phyloP scores from a whole-genome alignment of 1,140 invertebrate species.

The Pissodes strobi region DNA sequence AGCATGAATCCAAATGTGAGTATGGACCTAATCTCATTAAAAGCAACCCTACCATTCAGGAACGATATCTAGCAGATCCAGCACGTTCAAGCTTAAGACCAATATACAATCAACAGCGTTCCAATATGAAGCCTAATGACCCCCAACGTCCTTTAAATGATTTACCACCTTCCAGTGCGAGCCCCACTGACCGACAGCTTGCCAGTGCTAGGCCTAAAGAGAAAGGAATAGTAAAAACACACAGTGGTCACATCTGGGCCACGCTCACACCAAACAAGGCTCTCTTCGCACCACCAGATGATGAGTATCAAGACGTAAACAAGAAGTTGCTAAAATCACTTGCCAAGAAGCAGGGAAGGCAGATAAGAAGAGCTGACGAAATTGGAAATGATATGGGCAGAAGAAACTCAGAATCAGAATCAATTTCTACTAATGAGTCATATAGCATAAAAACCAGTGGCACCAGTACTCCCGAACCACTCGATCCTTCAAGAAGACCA shows the following conservation, averaged over 20 bases:
- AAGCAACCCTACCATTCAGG: not conserved
- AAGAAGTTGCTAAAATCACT: constrained; percentile 31
- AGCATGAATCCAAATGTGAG: constrained; percentile 47
- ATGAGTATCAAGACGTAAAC: constrained; percentile 15
- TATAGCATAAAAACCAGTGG: not conserved
- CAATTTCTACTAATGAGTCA: constrained; percentile 19
- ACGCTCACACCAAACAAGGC: constrained; percentile 47
- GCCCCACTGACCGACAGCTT: too few species aligned
- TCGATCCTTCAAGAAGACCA: constrained; percentile 1
- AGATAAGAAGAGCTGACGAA: constrained; percentile 24
- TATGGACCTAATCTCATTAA: constrained; percentile 30
- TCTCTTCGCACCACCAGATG: constrained; percentile 39
- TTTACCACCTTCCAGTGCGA: too few species aligned
- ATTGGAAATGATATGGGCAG: constrained; percentile 18
- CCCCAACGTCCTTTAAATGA: too few species aligned
- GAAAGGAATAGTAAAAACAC: constrained; percentile 48
- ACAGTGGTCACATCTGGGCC: constrained; percentile 48
- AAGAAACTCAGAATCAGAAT: constrained; percentile 29
- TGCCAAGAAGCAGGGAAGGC: constrained; percentile 35
- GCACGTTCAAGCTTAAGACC: not conserved
- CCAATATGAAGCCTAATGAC: too few species aligned
- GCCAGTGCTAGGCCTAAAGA: constrained; percentile 17
- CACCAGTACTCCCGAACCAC: not conserved
- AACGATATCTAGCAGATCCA: too few species aligned
- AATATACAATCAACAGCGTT: not conserved